Conservation (phyloP, 1,140 invertebrate genomes). For the Meloidogyne exigua region DNA sequence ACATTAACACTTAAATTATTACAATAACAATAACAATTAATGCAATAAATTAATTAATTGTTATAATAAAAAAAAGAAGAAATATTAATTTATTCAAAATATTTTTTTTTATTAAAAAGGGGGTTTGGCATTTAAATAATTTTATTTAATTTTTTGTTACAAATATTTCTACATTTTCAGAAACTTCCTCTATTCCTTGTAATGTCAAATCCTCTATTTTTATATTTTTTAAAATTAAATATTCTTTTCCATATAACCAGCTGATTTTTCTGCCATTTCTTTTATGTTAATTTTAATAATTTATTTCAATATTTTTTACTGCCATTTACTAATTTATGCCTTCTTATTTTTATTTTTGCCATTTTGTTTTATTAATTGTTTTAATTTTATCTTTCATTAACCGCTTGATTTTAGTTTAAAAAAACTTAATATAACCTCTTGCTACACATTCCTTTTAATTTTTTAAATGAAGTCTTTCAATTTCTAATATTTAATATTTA, state of each 20-base stretch:
- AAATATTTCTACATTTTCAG: no score
- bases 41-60: not conserved
- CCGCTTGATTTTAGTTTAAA: not conserved
- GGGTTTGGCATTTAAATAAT: no score
- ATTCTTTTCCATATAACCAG: not conserved
- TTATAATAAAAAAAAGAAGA: not conserved
- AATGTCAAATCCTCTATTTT: no score
- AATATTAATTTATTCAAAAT: not conserved
- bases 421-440: not conserved
- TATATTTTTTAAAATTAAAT: not conserved
- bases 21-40: not conserved
- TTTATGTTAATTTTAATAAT: not conserved
- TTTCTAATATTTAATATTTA: not conserved
- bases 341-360: not conserved
- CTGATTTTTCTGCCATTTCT: not conserved
- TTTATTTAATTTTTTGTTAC: no score
- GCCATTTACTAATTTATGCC: not conserved
- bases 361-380: not conserved
- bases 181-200: no score
- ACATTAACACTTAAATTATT: constrained; percentile 3
- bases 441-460: not conserved
- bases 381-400: not conserved
- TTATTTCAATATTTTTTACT: constrained; percentile 5
- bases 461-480: not conserved
- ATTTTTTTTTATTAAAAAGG: no score